Base-by-base conservation (phyloP, 2,888 invertebrate genomes). In the Asteroscopus sphinx region DNA sequence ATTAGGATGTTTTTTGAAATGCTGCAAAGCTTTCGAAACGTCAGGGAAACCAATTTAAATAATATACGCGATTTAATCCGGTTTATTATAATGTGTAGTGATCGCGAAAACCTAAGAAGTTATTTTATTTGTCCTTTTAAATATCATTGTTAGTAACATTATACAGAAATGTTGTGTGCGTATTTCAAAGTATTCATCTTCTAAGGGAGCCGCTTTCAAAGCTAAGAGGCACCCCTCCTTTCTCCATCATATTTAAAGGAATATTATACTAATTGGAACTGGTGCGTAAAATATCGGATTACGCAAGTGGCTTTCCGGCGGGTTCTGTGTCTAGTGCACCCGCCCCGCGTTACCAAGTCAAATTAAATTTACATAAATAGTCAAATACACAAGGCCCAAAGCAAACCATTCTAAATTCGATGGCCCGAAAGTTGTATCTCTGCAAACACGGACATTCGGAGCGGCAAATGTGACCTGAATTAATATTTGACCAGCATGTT, bases 391-490 rank as follows among this genome's bases (percentile, higher is more conserved):
- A 82, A 76, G 82, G 83, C 79, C 86, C 85, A 87, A 86, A 87
- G 89, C 86, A 89, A 90, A 90, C 87, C 87, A 87, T 87, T 87
- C 88, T 84, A 86, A 89, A 89, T 90, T 87, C 88, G 87, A 91
- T 88, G 88, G 85, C 74, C 87, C 86, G 84, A 91, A 91, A 92
- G 91, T 91, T 91, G 88, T 90, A 88, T 91, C 90, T 89, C 85
- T 80, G 83, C 86, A 91, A 92, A 92, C 87, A 89, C 73, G 88
- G 87, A 86, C 87, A 86, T 88, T 87, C 79, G 79, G 81, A 88
- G 83, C 81, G 82, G 82, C 87, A 87, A 91, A 91, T 92, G 91
- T 90, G 92, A 91, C 92, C 91, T 83, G 92, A 92, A 92, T 92
- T 91, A 91, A 92, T 92, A 91, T 92, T 92, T 91, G 91, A 90